These are phyloP conservation scores for Zoanthus sociatus DNA, from an alignment of 92 coral and sea anemone species.

Conservation along the genomic window DNA sequence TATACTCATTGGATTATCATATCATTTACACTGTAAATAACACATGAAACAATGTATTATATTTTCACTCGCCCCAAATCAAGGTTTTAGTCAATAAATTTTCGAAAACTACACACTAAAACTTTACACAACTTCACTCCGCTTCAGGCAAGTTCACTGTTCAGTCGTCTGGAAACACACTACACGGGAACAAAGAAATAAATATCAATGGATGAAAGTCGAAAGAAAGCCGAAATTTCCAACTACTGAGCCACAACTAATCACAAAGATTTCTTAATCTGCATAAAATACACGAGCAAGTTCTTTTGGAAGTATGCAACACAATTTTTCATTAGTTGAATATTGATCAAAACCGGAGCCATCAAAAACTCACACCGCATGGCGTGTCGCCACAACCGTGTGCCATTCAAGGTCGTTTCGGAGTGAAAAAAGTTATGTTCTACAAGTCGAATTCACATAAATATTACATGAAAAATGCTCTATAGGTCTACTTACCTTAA, in stretches of 20 bases:
- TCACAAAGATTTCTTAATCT: conserved; percentile 13
- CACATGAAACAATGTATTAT: neutral
- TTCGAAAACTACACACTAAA: neutral
- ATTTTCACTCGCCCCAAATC: neutral
- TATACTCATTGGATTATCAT: neutral
- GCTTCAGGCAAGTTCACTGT: neutral
- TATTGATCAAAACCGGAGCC: neutral
- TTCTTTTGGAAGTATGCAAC: conserved; percentile 11
- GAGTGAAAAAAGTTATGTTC: conserved; percentile 17
- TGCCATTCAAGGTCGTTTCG: neutral
- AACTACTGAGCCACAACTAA: neutral
- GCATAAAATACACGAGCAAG: conserved; percentile 10
- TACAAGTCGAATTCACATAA: conserved; percentile 16
- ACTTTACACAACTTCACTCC: neutral
- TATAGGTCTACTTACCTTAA: conserved; percentile 17
- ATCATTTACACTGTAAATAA: neutral
- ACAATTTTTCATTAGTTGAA: neutral
- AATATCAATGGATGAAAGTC: conserved; percentile 12
- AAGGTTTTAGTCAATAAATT: neutral
- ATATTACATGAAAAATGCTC: conserved; percentile 3
- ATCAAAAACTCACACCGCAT: neutral
- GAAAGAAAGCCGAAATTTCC: conserved; percentile 20
- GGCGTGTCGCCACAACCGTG: conserved; percentile 6
- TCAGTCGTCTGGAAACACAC: neutral
- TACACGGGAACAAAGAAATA: neutral